Evolutionary conservation across 2,888 invertebrate genomes (phyloP), one percentile per base, ranked within the genome.

Genomic region (Crioceris asparagi): DNA sequence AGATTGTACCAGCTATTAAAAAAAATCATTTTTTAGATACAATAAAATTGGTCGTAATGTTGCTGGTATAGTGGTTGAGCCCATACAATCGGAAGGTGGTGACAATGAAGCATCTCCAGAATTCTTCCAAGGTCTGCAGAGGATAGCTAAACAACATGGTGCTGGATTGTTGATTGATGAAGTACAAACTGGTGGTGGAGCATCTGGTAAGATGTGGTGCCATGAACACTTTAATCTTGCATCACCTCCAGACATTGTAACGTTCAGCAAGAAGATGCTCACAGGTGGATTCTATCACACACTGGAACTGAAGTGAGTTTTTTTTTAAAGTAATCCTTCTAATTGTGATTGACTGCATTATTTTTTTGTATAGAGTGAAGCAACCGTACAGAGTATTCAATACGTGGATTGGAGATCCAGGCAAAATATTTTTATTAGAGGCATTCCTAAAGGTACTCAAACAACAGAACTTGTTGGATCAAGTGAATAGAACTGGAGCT

Each of bases 321-420:
- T 16, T 3, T 23, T 21, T 21, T 21, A 32, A 4, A 32, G 6
- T 21, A 6, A 21, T 21, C n/a, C n/a, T 3, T 30, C 31, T 36
- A 27, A 21, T 21, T 21, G 10, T 21, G 6, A 21, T 21, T 7
- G 10, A 21, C 21, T 21, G 6, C 21, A 7, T 33, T 8, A 14
- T 26, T n/a, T 16, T 30, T 40, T 39, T 26, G 32, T 32, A 17
- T 23, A 84, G 83, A 50, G 80, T 87, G 3, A 71, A 75, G 11
- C 79, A 83, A 43, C 66, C 86, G 0, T 94, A 84, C 63, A 74
- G 97, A 42, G 83, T 98, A 47, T 97, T 94, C 67, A 98, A 99
- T 66, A 98, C 98, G 0, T 99, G 98, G 98, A 85, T 97, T 81
- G 98, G 98, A 10, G 98, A 99, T 63, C 96, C 97, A 4, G 79